A percentile compares a stretch with the other conserved stretches of the same genome.
Conservation (phyloP, 2,797 vertebrate species). For the Melanotaenia trifasciata region DNA sequence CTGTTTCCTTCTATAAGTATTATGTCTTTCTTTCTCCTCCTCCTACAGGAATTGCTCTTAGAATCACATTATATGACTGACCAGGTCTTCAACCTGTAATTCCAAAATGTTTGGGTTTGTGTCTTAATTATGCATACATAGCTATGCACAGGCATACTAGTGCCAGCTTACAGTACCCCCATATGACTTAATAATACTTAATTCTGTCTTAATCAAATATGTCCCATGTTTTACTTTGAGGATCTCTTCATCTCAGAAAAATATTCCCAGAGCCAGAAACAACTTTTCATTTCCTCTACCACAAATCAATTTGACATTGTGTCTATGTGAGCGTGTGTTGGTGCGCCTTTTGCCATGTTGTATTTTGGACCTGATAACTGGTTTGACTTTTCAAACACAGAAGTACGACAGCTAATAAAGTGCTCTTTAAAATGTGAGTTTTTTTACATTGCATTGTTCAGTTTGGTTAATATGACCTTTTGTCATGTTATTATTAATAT, state of each 20-base stretch:
- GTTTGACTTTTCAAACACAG: conserved; percentile 23
- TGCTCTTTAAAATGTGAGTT: not conserved
- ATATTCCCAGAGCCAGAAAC: conserved; percentile 48
- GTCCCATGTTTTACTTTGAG: conserved; percentile 20
- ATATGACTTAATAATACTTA: conserved; percentile 38
- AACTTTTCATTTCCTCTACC: conserved; percentile 57
- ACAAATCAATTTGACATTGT: conserved; percentile 62
- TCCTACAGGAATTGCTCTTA: not conserved
- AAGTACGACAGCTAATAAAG: conserved; percentile 8
- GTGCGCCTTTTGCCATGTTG: conserved; percentile 34
- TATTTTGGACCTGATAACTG: conserved; percentile 37
- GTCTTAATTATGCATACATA: conserved; percentile 12
- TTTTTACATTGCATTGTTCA: not conserved
- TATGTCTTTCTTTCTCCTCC: not conserved
- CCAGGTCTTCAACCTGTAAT: conserved; percentile 10
- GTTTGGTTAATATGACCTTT: conserved; percentile 8
- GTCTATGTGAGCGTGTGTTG: conserved; percentile 17
- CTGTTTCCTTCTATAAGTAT: conserved; percentile 36
- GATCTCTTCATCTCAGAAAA: conserved; percentile 43
- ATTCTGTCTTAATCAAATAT: conserved; percentile 53
- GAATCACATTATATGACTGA: not conserved
- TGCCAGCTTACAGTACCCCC: conserved; percentile 36
- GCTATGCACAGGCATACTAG: too few species aligned
- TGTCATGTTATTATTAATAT: conserved; percentile 3
- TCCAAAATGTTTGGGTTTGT: conserved; percentile 1